phyloP scores from a whole-genome alignment of 1,140 invertebrate species.

The Zaprionus ornatus region DNA sequence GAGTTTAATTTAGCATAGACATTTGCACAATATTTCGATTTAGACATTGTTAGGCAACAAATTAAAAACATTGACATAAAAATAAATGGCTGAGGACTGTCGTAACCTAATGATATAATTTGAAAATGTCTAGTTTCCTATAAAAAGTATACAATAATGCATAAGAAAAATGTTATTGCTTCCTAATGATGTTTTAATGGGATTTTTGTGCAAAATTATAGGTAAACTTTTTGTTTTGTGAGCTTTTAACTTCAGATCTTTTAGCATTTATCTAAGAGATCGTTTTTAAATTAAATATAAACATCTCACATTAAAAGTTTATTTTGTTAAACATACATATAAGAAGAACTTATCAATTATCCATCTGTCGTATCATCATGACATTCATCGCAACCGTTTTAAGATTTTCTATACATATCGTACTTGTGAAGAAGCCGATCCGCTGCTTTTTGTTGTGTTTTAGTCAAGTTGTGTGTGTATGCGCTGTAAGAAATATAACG shows the following conservation, averaged over 20 bases:
- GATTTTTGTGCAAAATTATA: not conserved
- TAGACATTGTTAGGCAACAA: not conserved
- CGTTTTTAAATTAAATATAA: not conserved
- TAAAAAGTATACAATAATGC: not conserved
- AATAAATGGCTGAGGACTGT: not conserved
- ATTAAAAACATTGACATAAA: not conserved
- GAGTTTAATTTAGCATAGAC: slow-evolving; percentile 34
- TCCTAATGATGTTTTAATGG: not conserved
- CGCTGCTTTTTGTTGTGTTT: slow-evolving; percentile 66
- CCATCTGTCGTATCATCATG: slow-evolving; percentile 67
- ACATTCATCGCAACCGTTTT: slow-evolving; percentile 59
- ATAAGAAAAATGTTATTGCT: not conserved
- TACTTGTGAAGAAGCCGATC: slow-evolving; percentile 45
- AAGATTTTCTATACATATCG: slow-evolving; percentile 45
- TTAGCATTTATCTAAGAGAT: not conserved
- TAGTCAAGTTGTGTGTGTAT: slow-evolving; percentile 58
- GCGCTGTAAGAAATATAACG: slow-evolving; percentile 45
- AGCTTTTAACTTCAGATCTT: not conserved
- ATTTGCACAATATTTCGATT: slow-evolving; percentile 7
- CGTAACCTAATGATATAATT: not conserved
- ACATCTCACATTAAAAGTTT: slow-evolving; percentile 5
- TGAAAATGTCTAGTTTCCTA: not conserved
- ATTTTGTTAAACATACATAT: slow-evolving; percentile 1
- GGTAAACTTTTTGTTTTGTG: slow-evolving; percentile 12
- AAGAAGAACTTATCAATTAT: slow-evolving; percentile 56